Conservation (phyloP, 2,888 invertebrate genomes). For the Ferdinandea cuprea region DNA sequence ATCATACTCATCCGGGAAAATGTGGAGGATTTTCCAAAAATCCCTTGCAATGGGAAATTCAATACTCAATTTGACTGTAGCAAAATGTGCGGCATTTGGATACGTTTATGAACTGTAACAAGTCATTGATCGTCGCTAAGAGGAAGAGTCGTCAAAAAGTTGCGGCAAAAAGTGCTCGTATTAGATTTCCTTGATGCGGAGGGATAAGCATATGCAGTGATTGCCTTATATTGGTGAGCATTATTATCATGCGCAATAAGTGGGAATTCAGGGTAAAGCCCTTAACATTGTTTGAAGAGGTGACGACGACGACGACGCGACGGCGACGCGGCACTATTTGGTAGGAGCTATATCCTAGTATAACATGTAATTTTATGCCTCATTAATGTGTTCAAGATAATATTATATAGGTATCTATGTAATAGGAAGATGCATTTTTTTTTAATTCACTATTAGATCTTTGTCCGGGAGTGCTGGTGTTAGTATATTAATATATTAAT, state of each 20-base stretch:
- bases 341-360: no score
- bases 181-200: constrained; percentile 11
- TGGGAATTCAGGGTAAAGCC: constrained; percentile 19
- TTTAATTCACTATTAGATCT: no score
- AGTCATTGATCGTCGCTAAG: not conserved
- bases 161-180: constrained; percentile 38
- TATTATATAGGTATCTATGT: no score
- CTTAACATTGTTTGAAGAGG: not conserved
- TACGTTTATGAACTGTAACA: constrained; percentile 24
- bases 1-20: constrained; percentile 45
- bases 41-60: constrained; percentile 42
- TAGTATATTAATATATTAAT: no score
- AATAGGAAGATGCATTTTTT: no score
- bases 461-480: no score
- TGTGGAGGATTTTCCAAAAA: constrained; percentile 32
- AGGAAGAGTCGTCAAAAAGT: not conserved
- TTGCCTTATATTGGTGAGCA: constrained; percentile 20
- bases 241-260: not conserved
- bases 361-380: no score
- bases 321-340: not conserved
- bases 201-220: not conserved
- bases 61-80: constrained; percentile 55
- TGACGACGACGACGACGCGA: not conserved
- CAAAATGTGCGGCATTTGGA: constrained; percentile 62
- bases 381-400: no score